Conservation (phyloP, 2,797 vertebrate species). For the Heteromormyrus szaboi region DNA sequence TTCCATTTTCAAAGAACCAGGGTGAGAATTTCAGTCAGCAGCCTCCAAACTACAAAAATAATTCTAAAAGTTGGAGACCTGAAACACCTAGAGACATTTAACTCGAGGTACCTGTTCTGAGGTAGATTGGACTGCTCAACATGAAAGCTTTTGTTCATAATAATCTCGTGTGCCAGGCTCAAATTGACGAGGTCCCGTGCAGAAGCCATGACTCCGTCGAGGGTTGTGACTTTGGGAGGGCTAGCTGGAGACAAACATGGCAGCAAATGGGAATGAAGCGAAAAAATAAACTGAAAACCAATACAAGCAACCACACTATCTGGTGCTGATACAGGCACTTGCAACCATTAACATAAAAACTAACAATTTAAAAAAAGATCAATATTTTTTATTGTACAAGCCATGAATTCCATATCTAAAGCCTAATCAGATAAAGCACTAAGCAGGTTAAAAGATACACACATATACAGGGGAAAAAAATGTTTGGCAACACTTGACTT, state of each 20-base stretch:
- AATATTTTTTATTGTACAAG: background rate
- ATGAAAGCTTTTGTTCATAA: constrained; percentile 73
- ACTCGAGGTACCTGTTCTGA: constrained; percentile 68
- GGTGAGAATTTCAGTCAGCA: background rate
- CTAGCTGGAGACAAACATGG: constrained; percentile 63
- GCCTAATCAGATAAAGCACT: background rate
- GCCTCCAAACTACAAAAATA: background rate
- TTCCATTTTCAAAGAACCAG: background rate
- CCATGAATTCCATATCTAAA: background rate
- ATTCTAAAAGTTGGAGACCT: background rate
- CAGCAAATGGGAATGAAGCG: background rate
- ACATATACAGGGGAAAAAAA: background rate
- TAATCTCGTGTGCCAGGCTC: constrained; percentile 82
- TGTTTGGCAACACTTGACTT: background rate
- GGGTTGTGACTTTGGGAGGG: constrained; percentile 72
- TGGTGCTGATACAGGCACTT: background rate
- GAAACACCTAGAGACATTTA: background rate
- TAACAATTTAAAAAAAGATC: background rate
- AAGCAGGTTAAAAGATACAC: background rate
- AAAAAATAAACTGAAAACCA: background rate
- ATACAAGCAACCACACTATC: background rate
- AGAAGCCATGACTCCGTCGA: constrained; percentile 82
- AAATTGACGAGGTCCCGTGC: constrained; percentile 75
- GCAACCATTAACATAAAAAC: background rate
- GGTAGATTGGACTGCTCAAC: constrained; percentile 65